Evolutionary conservation across 2,113 vertebrate genomes (phyloP), one percentile per base, ranked within the genome.

Genomic region (Mystacornis crossleyi): DNA sequence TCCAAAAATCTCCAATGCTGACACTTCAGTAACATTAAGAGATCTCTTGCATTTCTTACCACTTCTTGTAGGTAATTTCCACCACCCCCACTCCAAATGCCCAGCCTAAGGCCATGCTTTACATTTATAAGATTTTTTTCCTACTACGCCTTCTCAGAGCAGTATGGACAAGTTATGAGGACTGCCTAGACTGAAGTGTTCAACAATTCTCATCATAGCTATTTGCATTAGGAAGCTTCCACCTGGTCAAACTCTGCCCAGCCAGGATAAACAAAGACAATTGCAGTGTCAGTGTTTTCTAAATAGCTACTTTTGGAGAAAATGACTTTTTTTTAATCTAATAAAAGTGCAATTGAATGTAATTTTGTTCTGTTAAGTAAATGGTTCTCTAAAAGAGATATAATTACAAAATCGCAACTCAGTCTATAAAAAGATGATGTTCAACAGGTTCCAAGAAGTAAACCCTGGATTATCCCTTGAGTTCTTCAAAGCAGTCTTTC

Each of bases 291-390:
- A 73, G 24, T 70, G 34, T 93, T 93, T 94, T 86, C 92, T 90
- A 77, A 81, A 86, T 4, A 91, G 34, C 50, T 28, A 64, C 31
- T 88, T 85, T 73, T 83, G 58, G 54, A 95, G 74, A 90, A 91
- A 95, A 92, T 36, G 7, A 8, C 40, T 92, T 95, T 94, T 38
- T 57, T 94, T 94, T 91, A 70, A 90, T 96, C 86, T 95, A 94
- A 95, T 93, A 92, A 85, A 94, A 82, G 16, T 48, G 15, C 7
- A 4, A 51, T 71, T 92, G 53, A 90, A 88, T 55, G 20, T 78
- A 82, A 95, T 96, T 95, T 94, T 86, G 18, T 86, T 90, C 64
- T 71, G 93, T 83, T 91, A 94, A 95, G 90, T 94, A 96, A 95
- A 81, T 3, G 26, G 18, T 83, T 89, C 18, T 74, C 38, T 92